Evolutionary conservation across 2,797 vertebrate genomes (phyloP).

Genomic region (Gadopsis marmoratus): DNA sequence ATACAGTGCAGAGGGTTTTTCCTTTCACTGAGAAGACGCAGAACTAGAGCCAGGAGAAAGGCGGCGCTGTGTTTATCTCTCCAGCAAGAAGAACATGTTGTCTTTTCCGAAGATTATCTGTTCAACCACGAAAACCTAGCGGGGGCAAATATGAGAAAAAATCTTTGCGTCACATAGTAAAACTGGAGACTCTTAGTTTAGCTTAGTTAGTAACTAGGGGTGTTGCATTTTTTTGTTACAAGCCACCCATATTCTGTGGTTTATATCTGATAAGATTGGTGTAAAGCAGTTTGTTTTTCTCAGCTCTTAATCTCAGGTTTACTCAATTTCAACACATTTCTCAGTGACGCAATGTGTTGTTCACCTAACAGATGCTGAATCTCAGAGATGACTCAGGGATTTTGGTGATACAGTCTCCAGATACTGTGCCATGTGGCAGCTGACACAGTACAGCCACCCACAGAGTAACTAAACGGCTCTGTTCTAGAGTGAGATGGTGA

Average conservation of each 20-base stretch:
- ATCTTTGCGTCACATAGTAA: not conserved
- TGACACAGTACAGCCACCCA: conserved; percentile 50
- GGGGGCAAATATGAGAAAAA: not conserved
- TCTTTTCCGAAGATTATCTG: not conserved
- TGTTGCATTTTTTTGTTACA: not conserved
- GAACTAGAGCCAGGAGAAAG: not conserved
- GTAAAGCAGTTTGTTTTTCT: not conserved
- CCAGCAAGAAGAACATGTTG: not conserved
- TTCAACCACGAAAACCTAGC: not conserved
- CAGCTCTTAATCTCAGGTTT: not conserved
- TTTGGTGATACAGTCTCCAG: conserved; percentile 6
- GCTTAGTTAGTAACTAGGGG: not conserved
- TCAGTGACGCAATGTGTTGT: not conserved
- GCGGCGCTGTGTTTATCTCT: conserved; percentile 8
- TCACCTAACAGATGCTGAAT: conserved; percentile 10
- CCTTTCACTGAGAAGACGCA: conserved; percentile 16
- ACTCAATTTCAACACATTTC: not conserved
- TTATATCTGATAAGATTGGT: conserved; percentile 5
- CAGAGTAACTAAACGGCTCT: conserved; percentile 22
- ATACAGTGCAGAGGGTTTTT: conserved; percentile 21
- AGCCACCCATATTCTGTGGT: not conserved
- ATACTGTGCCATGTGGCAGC: conserved; percentile 14
- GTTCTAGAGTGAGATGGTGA: conserved; percentile 23
- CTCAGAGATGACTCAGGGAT: conserved; percentile 27
- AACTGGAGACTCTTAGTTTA: not conserved